Evolutionary conservation across 2,113 vertebrate species (phyloP), one percentile per base, ranked within the genome.

Genomic region (Lophotis ruficrista): DNA sequence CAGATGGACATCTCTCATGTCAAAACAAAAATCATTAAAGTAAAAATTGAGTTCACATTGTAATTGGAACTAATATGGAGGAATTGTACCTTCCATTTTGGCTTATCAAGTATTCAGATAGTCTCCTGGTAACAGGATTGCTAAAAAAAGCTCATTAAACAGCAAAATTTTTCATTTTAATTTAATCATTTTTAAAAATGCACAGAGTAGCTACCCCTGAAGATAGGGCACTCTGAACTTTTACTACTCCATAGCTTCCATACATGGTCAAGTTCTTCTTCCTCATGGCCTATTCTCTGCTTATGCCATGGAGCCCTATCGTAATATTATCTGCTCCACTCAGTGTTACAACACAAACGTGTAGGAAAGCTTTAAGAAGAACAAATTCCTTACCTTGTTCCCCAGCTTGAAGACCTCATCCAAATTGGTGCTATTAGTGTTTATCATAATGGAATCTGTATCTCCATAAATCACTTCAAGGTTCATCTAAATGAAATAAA

Each of bases 401-500:
- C 99, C 99, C 64, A 99, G 95, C 96, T 99, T 99, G 97, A 98
- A 99, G 88, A 99, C 99, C 92, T 99, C 99, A 71, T 99, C 99
- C 96, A 99, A 96, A 87, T 98, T 98, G 77, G 93, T 98, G 97
- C 99, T 99, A 87, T 99, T 99, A 56, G 99, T 99, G 96, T 99
- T 99, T 96, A 99, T 99, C 99, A 99, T 99, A 94, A 99, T 99
- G 87, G 99, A 99, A 98, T 99, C 99, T 1, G 99, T 99, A 95
- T 99, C 99, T 91, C 99, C 99, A 75, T 99, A 99, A 97, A 99
- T 99, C 81, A 99, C 99, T 94, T 99, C 99, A 85, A 99, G 98
- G 96, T 99, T 99, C 99, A 99, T 99, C 99, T 99, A 97, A 87
- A 94, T 3, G 58, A 96, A 97, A 95, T 35, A 70, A 93, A 96